These are phyloP conservation scores for Boulengeromyrus knoepffleri DNA, from an alignment of 2,113 vertebrate genomes.

Conservation along the genomic window DNA sequence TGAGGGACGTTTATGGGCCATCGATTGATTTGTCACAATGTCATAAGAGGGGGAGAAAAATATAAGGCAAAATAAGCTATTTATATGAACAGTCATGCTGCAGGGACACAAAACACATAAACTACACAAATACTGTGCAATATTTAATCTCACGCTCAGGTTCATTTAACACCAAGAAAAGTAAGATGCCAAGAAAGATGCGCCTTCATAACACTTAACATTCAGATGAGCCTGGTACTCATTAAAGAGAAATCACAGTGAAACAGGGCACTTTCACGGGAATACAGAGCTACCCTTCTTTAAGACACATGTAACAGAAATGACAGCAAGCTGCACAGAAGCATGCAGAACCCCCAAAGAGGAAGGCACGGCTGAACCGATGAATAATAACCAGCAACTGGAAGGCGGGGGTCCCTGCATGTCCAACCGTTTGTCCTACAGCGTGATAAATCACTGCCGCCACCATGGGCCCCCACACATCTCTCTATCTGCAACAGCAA, in stretches of 20 bases:
- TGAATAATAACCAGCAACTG: background rate
- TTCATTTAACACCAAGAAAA: background rate
- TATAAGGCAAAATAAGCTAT: background rate
- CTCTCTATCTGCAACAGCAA: background rate
- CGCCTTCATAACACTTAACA: background rate
- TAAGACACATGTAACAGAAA: background rate
- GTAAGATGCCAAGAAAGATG: background rate
- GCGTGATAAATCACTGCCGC: background rate
- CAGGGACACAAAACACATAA: background rate
- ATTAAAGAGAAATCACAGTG: background rate
- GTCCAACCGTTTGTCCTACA: background rate
- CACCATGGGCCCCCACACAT: background rate
- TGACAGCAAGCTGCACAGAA: background rate
- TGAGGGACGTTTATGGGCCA: background rate
- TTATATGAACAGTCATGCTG: background rate
- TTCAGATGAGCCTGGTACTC: background rate
- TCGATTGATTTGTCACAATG: background rate
- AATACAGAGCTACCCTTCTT: background rate
- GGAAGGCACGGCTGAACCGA: background rate
- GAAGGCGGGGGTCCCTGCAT: background rate
- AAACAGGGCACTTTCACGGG: background rate
- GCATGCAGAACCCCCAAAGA: background rate
- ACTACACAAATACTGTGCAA: background rate
- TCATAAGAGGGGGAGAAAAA: background rate
- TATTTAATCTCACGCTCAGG: background rate